Evolutionary conservation across 1,140 invertebrate species (phyloP).

Genomic region (Bombus fervidus): DNA sequence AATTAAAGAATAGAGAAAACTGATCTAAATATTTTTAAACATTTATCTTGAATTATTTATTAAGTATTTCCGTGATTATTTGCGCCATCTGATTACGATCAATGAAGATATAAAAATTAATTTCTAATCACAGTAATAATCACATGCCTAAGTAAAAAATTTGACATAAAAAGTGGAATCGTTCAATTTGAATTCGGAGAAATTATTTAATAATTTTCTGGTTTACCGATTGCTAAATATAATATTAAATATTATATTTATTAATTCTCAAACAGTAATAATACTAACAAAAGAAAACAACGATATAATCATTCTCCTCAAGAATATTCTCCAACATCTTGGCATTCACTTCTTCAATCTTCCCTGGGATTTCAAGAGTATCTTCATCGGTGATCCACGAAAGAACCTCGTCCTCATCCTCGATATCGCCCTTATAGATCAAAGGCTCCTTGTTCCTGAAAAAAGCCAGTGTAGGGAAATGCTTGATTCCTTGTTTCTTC

Average conservation of each 20-base stretch:
- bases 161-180: too few relatives aligned
- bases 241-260: too few relatives aligned
- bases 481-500: conserved; percentile 93
- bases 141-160: too few relatives aligned
- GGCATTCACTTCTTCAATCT: conserved; percentile 96
- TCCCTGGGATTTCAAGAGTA: conserved; percentile 94
- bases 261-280: too few relatives aligned
- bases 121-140: too few relatives aligned
- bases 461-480: conserved; percentile 93
- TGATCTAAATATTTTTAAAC: neutral
- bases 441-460: conserved; percentile 95
- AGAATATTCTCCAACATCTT: conserved; percentile 96
- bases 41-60: neutral
- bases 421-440: conserved; percentile 91
- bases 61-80: too few relatives aligned
- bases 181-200: too few relatives aligned
- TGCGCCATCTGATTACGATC: too few relatives aligned
- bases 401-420: conserved; percentile 95
- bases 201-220: too few relatives aligned
- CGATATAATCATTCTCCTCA: conserved; percentile 93
- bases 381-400: conserved; percentile 96
- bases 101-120: too few relatives aligned
- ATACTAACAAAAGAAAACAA: conserved; percentile 95
- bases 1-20: neutral
- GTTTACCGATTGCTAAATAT: too few relatives aligned